These are phyloP conservation scores for Rhabdomys pumilio DNA, from an alignment of 2,797 vertebrate species.

Conservation along the genomic window DNA sequence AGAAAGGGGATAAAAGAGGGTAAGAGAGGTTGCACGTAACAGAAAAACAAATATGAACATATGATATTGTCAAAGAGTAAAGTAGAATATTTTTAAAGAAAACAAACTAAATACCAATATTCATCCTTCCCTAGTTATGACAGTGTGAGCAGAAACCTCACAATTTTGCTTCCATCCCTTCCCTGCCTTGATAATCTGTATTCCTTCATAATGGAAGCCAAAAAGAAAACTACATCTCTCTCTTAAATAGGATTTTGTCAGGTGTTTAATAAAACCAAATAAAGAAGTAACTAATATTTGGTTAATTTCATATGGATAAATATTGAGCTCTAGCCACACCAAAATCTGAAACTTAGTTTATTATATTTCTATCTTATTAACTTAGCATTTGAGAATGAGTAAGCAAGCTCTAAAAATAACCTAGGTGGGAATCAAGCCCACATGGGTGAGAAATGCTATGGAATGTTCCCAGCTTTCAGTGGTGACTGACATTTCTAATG, in stretches of 20 bases:
- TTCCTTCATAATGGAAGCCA: background rate
- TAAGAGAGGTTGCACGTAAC: background rate
- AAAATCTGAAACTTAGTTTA: constrained; percentile 1
- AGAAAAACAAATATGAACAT: background rate
- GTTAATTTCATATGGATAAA: background rate
- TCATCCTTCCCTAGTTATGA: background rate
- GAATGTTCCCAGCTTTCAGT: background rate
- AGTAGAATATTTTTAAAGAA: background rate
- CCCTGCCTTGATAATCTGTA: background rate
- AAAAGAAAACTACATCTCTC: background rate
- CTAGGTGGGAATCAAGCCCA: background rate
- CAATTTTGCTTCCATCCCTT: background rate
- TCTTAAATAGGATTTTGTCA: background rate
- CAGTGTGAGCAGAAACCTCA: background rate
- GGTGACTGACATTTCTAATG: background rate
- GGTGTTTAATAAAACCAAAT: background rate
- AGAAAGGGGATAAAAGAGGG: background rate
- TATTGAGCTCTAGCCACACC: background rate
- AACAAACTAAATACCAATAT: background rate
- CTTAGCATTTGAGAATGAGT: background rate
- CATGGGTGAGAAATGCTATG: background rate
- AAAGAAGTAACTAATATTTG: background rate
- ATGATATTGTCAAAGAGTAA: background rate
- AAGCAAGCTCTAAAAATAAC: constrained; percentile 1
- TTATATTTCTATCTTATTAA: background rate